Percentiles rank a stretch among this genome's conserved stretches.
phyloP scores from a whole-genome alignment of 2,797 vertebrate species.

The Chloroceryle amazona region DNA sequence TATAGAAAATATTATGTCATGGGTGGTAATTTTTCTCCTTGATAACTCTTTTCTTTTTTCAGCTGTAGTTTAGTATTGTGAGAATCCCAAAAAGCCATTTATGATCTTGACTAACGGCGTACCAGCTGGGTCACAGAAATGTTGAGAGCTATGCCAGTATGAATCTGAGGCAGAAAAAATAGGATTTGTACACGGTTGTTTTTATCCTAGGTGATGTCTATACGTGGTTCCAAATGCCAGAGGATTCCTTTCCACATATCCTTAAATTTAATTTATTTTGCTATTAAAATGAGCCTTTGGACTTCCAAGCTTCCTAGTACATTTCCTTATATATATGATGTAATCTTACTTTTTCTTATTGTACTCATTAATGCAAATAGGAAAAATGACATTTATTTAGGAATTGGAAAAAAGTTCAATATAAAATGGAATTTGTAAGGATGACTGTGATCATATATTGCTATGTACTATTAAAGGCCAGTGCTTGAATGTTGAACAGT shows the following conservation, averaged over 20 bases:
- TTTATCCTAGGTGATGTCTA: background rate
- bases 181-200: background rate
- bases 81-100: background rate
- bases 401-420: background rate
- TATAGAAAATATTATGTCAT: background rate
- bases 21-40: background rate
- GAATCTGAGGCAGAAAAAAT: background rate
- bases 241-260: background rate
- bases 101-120: background rate
- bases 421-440: background rate
- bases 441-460: background rate
- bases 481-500: background rate
- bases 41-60: background rate
- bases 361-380: background rate
- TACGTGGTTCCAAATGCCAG: background rate
- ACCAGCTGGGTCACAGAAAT: rapidly evolving
- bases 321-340: background rate
- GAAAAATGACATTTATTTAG: background rate
- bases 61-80: background rate
- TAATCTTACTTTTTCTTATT: background rate
- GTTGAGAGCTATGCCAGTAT: background rate
- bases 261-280: background rate
- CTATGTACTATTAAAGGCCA: background rate
- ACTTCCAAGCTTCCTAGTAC: background rate
- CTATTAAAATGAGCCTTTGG: background rate